Percentiles rank a stretch among this genome's conserved stretches.
These are phyloP conservation scores for Danio rerio DNA, from an alignment of 2,113 vertebrate genomes.

Conservation along the genomic window GRCz12tu NC_133192.1:19022001-19022500, in stretches of 20 bases:
- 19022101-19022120: neutral
- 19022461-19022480: too few relatives aligned
- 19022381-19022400: neutral
- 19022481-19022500: too few relatives aligned
- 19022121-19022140: neutral
- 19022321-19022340: too few relatives aligned
- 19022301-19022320: neutral
- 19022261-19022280: neutral
- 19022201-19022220: slow-evolving; percentile 3
- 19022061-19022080: slow-evolving; percentile 37
- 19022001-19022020: slow-evolving; percentile 30
- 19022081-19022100: slow-evolving; percentile 26
- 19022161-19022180: slow-evolving; percentile 8
- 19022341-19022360: too few relatives aligned
- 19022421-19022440: too few relatives aligned
- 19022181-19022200: neutral
- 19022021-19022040: slow-evolving; percentile 42
- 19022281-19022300: too few relatives aligned
- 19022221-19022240: neutral
- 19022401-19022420: neutral
- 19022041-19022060: slow-evolving; percentile 1
- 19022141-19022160: neutral
- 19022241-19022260: neutral
- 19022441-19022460: too few relatives aligned
- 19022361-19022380: neutral